A percentile compares a stretch with the other conserved stretches of the same genome.
Evolutionary conservation across 1,140 invertebrate species (phyloP).

Genomic region (Drosophila yakuba): DNA sequence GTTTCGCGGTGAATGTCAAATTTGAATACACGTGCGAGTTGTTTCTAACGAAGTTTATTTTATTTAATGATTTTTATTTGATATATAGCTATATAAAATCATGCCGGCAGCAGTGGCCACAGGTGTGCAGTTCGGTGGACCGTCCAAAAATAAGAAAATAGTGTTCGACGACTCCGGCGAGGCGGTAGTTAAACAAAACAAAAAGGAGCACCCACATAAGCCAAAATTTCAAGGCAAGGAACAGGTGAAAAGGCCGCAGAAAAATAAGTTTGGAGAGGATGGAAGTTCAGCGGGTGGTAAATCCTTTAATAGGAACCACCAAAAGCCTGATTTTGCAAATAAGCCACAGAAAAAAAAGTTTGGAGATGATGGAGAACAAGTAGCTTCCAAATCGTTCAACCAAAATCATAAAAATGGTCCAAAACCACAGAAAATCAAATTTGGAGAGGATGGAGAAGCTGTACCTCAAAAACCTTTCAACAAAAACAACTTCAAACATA

Average conservation of each 20-base stretch:
- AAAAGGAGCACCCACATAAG: conserved; percentile 33
- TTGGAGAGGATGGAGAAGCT: conserved; percentile 70
- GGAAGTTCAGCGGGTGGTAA: conserved; percentile 8
- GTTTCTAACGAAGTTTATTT: conserved; percentile 1
- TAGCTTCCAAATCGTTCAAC: background rate
- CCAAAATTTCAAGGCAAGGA: conserved; percentile 23
- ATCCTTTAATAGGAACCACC: conserved; percentile 16
- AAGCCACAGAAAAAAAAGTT: conserved; percentile 49
- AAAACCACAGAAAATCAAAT: conserved; percentile 69
- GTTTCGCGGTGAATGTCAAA: conserved; percentile 31
- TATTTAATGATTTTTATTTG: conserved; percentile 39
- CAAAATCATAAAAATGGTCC: conserved; percentile 6
- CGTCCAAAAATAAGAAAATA: conserved; percentile 75
- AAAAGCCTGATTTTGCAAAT: conserved; percentile 23
- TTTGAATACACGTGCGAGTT: conserved; percentile 61
- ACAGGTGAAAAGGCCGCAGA: conserved; percentile 38
- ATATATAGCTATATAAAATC: conserved; percentile 22
- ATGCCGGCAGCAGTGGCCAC: conserved; percentile 68
- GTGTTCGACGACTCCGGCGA: conserved; percentile 75
- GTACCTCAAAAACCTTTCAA: conserved; percentile 18
- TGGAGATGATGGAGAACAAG: conserved; percentile 18
- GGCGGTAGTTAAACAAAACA: conserved; percentile 33
- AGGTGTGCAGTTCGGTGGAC: conserved; percentile 48
- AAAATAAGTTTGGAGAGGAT: conserved; percentile 27
- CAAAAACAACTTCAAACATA: conserved; percentile 35